These are phyloP conservation scores for Brachypodius melanocephalos DNA, from an alignment of 2,113 vertebrate genomes.

Conservation along the genomic window DNA sequence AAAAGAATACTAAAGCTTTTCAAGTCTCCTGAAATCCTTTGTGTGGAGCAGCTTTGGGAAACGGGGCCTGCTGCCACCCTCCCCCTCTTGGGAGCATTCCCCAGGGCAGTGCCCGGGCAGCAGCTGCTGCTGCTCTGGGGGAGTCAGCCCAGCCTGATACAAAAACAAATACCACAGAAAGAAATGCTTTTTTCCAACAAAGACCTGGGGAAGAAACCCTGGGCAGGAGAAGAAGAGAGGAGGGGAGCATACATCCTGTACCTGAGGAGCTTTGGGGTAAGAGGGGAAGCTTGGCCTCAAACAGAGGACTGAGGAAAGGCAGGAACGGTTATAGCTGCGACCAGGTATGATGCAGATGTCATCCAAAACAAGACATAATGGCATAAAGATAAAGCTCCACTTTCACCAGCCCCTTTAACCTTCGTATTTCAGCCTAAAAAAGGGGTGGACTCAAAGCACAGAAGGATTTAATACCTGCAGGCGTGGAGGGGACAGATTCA, in stretches of 20 bases:
- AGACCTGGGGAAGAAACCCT: conserved; percentile 15
- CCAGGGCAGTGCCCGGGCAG: conserved; percentile 54
- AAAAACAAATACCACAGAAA: conserved; percentile 44
- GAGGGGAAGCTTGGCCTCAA: background rate
- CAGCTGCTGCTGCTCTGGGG: conserved; percentile 46
- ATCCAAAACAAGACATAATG: background rate
- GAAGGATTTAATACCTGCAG: background rate
- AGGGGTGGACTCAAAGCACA: background rate
- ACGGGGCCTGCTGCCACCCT: background rate
- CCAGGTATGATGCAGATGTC: background rate
- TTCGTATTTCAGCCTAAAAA: background rate
- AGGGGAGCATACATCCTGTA: background rate
- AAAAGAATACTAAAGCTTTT: background rate
- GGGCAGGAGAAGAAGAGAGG: background rate
- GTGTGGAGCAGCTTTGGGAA: conserved; percentile 37
- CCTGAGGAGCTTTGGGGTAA: background rate
- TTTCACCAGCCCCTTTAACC: background rate
- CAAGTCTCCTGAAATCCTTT: conserved; percentile 22
- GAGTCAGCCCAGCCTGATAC: conserved; percentile 35
- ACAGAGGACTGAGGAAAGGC: background rate
- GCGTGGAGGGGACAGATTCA: accelerated
- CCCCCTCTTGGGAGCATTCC: conserved; percentile 19
- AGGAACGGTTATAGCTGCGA: background rate
- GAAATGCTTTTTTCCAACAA: conserved; percentile 38
- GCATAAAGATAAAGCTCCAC: background rate